Percentiles rank a stretch among this genome's conserved stretches.
Evolutionary conservation across 2,113 vertebrate genomes (phyloP).

Genomic region (Vulpes vulpes): DNA sequence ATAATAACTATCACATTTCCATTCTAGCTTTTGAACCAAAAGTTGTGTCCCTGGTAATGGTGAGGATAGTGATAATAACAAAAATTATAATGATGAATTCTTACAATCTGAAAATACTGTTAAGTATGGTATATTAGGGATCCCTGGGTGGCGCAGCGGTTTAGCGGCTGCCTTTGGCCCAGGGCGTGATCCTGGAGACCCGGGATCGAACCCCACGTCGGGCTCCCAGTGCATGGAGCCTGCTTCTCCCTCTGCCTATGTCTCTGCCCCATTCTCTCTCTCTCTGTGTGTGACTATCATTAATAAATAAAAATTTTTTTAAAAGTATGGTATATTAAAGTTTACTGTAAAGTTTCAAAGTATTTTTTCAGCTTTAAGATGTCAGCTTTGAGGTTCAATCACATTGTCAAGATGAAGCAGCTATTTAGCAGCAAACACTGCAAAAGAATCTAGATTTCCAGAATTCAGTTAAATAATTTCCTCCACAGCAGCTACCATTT

Average conservation of each 20-base stretch:
- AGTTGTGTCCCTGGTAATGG: background rate
- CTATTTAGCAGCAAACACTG: conserved; percentile 17
- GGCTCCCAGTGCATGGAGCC: no score
- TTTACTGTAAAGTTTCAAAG: background rate
- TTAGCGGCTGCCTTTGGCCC: no score
- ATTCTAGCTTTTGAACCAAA: background rate
- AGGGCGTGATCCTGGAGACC: no score
- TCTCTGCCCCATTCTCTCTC: no score
- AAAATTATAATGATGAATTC: conserved; percentile 28
- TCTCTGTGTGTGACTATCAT: no score
- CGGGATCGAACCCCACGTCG: no score
- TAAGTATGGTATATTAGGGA: background rate
- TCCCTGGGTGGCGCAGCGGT: no score
- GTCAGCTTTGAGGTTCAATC: background rate
- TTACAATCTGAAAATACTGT: background rate
- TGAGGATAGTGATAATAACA: background rate
- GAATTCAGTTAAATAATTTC: conserved; percentile 38
- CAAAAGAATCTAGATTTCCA: conserved; percentile 25
- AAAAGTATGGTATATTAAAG: background rate
- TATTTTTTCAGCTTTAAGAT: conserved; percentile 6
- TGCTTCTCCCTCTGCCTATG: no score
- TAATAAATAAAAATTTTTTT: no score
- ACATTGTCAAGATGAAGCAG: conserved; percentile 2
- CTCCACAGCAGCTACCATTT: conserved; percentile 38
- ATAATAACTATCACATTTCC: background rate